Percentiles rank a stretch among this genome's conserved stretches.
Conservation (phyloP, 35 echinoderm and acorn worm genomes). For the Ophioderma brevispina region DNA sequence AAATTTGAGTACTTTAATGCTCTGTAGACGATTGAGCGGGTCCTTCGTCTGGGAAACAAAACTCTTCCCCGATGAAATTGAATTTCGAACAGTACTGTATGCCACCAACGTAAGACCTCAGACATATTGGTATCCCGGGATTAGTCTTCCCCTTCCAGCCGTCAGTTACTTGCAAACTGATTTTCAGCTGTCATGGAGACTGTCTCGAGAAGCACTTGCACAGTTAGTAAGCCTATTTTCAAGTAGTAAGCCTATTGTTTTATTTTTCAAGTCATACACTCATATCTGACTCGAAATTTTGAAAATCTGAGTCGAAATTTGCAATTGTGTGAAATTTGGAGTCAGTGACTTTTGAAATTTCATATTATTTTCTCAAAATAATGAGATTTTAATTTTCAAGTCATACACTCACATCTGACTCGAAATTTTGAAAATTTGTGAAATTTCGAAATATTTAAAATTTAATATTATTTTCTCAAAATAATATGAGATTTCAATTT, state of each 20-base stretch:
- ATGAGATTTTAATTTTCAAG: too few species aligned
- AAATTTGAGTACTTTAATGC: conserved; percentile 30
- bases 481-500: too few species aligned
- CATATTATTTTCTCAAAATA: too few species aligned
- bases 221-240: conserved; percentile 37
- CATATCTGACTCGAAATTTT: not conserved
- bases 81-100: conserved; percentile 49
- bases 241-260: not conserved
- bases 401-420: too few species aligned
- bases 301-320: not conserved
- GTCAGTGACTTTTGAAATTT: too few species aligned
- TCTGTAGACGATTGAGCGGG: conserved; percentile 47
- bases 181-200: conserved; percentile 65
- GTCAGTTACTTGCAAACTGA: conserved; percentile 72
- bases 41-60: conserved; percentile 42
- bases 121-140: not conserved
- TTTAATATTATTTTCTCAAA: not conserved
- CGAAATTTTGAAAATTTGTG: not conserved
- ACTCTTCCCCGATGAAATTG: conserved; percentile 49
- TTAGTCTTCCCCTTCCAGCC: not conserved
- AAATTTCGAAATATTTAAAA: not conserved
- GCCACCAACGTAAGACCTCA: conserved; percentile 64
- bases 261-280: not conserved
- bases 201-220: conserved; percentile 59
- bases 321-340: not conserved